Base-by-base conservation (phyloP, 2,888 invertebrate species). In the Xylota segnis region DNA sequence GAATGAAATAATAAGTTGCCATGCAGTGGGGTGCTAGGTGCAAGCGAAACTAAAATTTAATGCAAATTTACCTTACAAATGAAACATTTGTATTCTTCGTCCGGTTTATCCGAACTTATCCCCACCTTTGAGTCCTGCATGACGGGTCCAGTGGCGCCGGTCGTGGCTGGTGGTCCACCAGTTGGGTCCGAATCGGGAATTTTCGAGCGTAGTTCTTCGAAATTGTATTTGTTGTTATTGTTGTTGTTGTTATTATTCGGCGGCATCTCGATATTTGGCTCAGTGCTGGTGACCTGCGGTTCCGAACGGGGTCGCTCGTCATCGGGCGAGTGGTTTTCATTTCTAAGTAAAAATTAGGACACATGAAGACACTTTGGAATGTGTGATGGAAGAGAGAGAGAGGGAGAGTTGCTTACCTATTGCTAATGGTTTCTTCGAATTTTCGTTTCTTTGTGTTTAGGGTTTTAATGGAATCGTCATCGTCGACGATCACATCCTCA, bases 61-160 rank as follows among this genome's bases (percentile, higher is more conserved):
- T 83, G 78, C 83, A 87, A 87, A 87, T 87, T 93, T 93, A 95
- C 95, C 95, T 95, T 94, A 92, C 96, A 96, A 91, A 96, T 95
- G 91, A 95, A 94, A 93, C 96, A 96, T 92, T 95, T 95, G 91
- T 94, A 94, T 90, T 93, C 93, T 88, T 94, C 94, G 90, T 94
- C 94, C 88, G 93, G 91, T 90, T 93, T 91, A 89, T 91, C 91
- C 90, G 91, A 91, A 91, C 91, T 91, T 89, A 91, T 90, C 89
- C 91, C 91, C 91, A 91, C 91, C 91, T 91, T 91, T 91, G 91
- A 87, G 91, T 91, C 91, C 91, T 90, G 91, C 87, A 91, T 91
- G 88, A 90, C 83, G 89, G 88, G 88, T 88, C 89, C 83, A 65
- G 79, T 16, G 23, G 79, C 10, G 61, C 37, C 43, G 45, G 74